Base-by-base conservation (phyloP, 2,888 invertebrate species). In the Dichetophora obliterata region DNA sequence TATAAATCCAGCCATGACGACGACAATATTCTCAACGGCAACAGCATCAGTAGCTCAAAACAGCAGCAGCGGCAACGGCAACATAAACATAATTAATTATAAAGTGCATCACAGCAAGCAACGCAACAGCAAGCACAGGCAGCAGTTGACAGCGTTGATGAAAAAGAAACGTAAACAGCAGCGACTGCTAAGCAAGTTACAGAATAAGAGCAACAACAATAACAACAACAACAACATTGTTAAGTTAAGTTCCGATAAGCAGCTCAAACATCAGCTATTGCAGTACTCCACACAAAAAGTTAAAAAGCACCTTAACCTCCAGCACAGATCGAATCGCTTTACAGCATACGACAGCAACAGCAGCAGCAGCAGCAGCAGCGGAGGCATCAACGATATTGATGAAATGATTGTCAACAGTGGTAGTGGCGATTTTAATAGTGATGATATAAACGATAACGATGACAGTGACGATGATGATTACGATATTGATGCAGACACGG, bases 361-460 rank as follows among this genome's bases (percentile, higher is more conserved):
- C 16, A 50, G n/a, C 22, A 22, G 16, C 14, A 48, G 22, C 48
- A 1, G 22, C 3, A 59, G 59, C 22, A 75, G 72, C 16, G 79
- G 80, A 9, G 76, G 75, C 24, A 9, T 52, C 14, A 16, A 57
- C 8, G 65, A 75, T 6, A 2, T 57, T 50, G 48, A 61, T 5
- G 61, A 59, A 2, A 75, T 76, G 70, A 69, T 34, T 54, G 50
- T 37, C 19, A 81, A 77, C n/a, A 83, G 82, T 69, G 83, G 83
- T 9, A 83, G 83, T 65, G 84, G 84, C 27, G 80, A 82, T 66
- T 83, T 81, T 54, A 77, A 73, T 48, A 73, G 80, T 48, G 80
- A 82, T 19, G 43, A 73, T 48, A 73, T 80, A 37, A 80, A 82
- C 14, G 43, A 54, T 22, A 54, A 37, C 66, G 75, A 66, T 37